phyloP scores from a whole-genome alignment of 2,888 invertebrate species.

The Rhingia rostrata region DNA sequence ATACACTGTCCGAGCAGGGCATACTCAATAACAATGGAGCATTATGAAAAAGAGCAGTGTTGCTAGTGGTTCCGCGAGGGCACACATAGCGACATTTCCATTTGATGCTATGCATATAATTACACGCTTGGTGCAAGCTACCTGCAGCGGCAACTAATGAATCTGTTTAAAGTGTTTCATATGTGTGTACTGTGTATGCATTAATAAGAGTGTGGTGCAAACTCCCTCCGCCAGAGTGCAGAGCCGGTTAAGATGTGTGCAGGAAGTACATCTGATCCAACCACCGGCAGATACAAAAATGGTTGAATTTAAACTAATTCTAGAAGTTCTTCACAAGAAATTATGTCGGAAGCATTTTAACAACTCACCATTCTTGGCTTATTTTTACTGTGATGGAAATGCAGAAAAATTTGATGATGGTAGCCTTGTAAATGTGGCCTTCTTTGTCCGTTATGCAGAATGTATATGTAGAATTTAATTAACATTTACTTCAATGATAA shows the following conservation, averaged over 20 bases:
- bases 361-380: too few relatives aligned
- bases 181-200: slow-evolving; percentile 35
- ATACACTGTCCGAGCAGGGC: slow-evolving; percentile 2
- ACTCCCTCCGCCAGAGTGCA: slow-evolving; percentile 23
- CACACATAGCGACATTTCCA: slow-evolving; percentile 26
- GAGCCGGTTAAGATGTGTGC: slow-evolving; percentile 26
- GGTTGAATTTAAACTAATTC: slow-evolving; percentile 40
- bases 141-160: slow-evolving; percentile 66
- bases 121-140: slow-evolving; percentile 58
- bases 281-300: slow-evolving; percentile 27
- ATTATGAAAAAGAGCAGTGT: background rate
- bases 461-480: too few relatives aligned
- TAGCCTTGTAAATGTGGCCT: too few relatives aligned
- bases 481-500: too few relatives aligned
- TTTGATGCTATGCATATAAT: slow-evolving; percentile 62
- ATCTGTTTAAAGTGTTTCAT: slow-evolving; percentile 66
- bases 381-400: too few relatives aligned
- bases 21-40: slow-evolving; percentile 24
- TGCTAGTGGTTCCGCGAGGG: slow-evolving; percentile 11
- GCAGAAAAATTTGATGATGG: too few relatives aligned
- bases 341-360: too few relatives aligned
- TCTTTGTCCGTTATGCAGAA: too few relatives aligned
- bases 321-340: too few relatives aligned
- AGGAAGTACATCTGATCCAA: background rate
- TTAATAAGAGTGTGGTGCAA: slow-evolving; percentile 55